Evolutionary conservation across 1,140 invertebrate species (phyloP), one percentile per base, ranked within the genome.

Genomic region (Medauroidea extradentata): DNA sequence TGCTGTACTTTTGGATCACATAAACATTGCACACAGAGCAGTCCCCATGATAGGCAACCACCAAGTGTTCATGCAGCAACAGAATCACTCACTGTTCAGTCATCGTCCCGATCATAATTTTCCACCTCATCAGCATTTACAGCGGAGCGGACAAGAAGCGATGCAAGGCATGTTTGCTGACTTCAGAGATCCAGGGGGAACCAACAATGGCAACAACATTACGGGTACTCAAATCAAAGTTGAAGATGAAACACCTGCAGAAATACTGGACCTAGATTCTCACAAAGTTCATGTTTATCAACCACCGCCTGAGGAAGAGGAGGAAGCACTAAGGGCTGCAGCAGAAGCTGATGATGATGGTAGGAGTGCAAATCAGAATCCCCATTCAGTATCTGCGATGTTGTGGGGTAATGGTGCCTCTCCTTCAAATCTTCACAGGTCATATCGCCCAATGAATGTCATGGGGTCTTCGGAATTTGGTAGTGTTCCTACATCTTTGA

Each of bases 221-320:
- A 3, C 39, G 24, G 11, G 18, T 21, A 9, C 39, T 23, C 19
- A 27, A 14, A 55, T 72, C 0, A 83, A 85, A 62, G 72, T 66
- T 3, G 77, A 76, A 44, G 71, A 85, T 59, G 85, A 84, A 63
- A 81, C 83, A 23, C 81, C 85, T 14, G 84, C 88, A 2, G 90
- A 93, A 67, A 89, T 94, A 57, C 77, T 94, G 34, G 91, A 94
- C 72, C 75, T 94, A 52, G 91, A 94, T 71, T 93, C 90, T 0
- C 90, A 93, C 65, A 93, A 93, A 74, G 90, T 94, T 50, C 83
- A 88, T 2, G 80, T 83, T 53, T 83, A 83, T 67, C 79, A 80
- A 58, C 68, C 74, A 16, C 75, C 77, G 14, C 70, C 79, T 57
- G 75, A 75, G 59, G 71, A 73, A 38, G 70, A 74, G 43, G 69